Evolutionary conservation across 2,113 vertebrate genomes (phyloP), one percentile per base, ranked within the genome.

Genomic region (Platycercus adscitus): DNA sequence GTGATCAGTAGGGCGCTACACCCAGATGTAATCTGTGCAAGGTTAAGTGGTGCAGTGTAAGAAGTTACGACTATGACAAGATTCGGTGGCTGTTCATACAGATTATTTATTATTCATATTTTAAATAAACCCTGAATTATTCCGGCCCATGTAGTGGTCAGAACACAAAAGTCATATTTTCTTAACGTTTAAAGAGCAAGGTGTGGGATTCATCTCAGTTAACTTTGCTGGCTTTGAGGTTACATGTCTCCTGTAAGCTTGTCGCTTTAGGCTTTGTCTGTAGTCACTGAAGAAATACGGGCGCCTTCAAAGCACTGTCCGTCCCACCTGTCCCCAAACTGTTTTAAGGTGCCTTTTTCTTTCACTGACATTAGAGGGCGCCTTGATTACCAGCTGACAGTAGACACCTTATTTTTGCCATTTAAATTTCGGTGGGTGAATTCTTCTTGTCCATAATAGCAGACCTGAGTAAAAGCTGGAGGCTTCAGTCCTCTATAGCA

Each of bases 51-150:
- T 93, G 25, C 19, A 18, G 39, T 24, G 12, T 69, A 41, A 58
- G 88, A 91, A 31, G 49, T 49, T 31, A 18, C 49, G 41, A 14
- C 33, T 66, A 1, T 68, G 52, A 25, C 69, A 84, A 25, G 20
- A 47, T 93, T 39, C 31, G 11, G 4, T 78, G 43, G 35, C 52
- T 89, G 13, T 71, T 93, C 61, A 50, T 84, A 35, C 25, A 81
- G 64, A 86, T 63, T 53, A 93, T 88, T 92, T 84, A 84, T 86
- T 90, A 75, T 55, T 94, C 23, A 29, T 78, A 39, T 92, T 88
- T 90, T 78, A 14, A 66, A 29, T 88, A 91, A 92, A 94, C 41
- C 12, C 28, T 64, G 55, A 83, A 68, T 89, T 89, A 81, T 69
- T 87, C 5, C 39, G 41, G 37, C 10, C 41, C 70, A 29, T 33